Conservation (phyloP, 2,797 vertebrate genomes). For the Rhabdophis nuchalis region DNA sequence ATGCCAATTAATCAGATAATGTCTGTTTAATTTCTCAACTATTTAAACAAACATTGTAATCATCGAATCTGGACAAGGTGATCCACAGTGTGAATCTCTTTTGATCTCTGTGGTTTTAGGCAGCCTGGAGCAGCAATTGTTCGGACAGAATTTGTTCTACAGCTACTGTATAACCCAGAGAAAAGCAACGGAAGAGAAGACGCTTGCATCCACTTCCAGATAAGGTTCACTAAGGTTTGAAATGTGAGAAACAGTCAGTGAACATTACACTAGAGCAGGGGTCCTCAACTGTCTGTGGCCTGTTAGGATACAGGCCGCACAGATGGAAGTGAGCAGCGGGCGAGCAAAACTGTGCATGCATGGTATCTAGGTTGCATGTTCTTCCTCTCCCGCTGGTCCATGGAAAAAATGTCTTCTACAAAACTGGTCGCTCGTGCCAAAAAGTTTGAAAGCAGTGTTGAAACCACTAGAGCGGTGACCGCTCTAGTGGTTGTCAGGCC, state of each 20-base stretch:
- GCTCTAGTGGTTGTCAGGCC: too few relatives aligned
- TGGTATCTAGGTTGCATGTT: too few relatives aligned
- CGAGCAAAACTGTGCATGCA: too few relatives aligned
- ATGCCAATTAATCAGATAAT: neutral
- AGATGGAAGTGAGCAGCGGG: too few relatives aligned
- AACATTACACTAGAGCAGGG: neutral
- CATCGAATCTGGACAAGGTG: neutral
- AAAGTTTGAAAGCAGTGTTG: too few relatives aligned
- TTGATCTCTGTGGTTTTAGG: neutral
- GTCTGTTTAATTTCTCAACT: neutral
- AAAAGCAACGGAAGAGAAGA: neutral
- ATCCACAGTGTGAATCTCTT: neutral
- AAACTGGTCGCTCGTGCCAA: too few relatives aligned
- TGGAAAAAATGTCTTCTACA: too few relatives aligned
- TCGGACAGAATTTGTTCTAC: too few relatives aligned
- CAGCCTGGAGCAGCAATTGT: neutral
- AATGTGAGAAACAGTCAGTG: neutral
- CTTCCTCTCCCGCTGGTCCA: too few relatives aligned
- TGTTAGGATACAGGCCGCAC: too few relatives aligned
- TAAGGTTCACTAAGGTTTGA: neutral
- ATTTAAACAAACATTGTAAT: neutral
- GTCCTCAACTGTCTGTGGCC: too few relatives aligned
- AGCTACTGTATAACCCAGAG: neutral
- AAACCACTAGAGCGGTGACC: too few relatives aligned
- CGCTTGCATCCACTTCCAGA: neutral